Conservation (phyloP, 2,797 vertebrate genomes). For the Lemur catta region DNA sequence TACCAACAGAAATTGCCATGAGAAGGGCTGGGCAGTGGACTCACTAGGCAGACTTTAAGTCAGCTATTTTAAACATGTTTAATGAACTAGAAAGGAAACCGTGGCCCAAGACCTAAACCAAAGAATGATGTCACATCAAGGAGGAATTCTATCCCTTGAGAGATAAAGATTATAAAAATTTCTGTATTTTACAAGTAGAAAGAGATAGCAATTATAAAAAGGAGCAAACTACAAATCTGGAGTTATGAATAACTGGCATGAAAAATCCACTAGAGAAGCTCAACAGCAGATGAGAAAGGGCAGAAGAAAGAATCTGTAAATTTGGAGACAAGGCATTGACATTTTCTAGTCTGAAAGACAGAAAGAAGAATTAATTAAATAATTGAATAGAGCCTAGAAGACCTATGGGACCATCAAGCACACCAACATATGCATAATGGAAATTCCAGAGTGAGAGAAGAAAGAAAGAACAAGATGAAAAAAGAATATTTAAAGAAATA, state of each 20-base stretch:
- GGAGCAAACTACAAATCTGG: not conserved
- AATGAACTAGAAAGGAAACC: not conserved
- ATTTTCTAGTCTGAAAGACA: not conserved
- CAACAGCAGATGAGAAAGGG: not conserved
- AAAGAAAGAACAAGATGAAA: not conserved
- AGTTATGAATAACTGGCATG: not conserved
- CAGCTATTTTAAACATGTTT: not conserved
- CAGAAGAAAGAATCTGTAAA: not conserved
- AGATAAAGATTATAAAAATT: not conserved
- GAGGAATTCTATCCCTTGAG: not conserved
- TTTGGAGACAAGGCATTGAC: not conserved
- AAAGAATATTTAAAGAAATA: not conserved
- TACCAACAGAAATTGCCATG: not conserved
- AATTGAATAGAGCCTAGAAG: not conserved
- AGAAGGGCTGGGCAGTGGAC: not conserved
- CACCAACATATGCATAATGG: too few species aligned
- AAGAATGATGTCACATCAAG: not conserved
- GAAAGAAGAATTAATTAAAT: not conserved
- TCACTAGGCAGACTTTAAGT: not conserved
- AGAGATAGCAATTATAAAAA: not conserved
- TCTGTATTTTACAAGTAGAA: not conserved
- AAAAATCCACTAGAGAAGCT: not conserved
- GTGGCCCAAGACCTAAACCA: not conserved
- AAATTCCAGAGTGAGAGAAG: not conserved
- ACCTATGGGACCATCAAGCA: not conserved